These are phyloP conservation scores for Microtus pennsylvanicus DNA, from an alignment of 2,113 vertebrate species.

Conservation along the genomic window DNA sequence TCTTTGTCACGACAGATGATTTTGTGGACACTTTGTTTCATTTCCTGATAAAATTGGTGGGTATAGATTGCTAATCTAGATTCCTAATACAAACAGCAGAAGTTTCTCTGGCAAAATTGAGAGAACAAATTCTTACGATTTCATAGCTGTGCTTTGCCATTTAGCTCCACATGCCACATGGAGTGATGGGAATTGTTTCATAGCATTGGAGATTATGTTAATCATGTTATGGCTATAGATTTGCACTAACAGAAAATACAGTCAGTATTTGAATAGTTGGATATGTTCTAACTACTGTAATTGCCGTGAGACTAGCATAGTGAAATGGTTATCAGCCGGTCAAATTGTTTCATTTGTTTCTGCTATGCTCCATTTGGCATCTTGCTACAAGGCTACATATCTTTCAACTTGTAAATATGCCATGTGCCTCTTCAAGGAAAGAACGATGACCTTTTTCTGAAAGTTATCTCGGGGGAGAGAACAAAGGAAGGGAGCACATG, in stretches of 20 bases:
- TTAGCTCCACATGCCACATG: background rate
- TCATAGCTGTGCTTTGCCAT: background rate
- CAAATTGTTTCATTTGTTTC: constrained; percentile 71
- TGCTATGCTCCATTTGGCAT: constrained; percentile 69
- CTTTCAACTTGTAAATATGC: constrained; percentile 68
- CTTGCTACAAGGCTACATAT: constrained; percentile 37
- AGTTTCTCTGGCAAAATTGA: constrained; percentile 25
- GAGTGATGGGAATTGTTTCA: constrained; percentile 4
- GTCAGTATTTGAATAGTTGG: constrained; percentile 33
- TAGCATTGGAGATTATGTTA: constrained; percentile 51
- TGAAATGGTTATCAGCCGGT: constrained; percentile 64
- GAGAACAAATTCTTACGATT: background rate
- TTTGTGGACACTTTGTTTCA: background rate
- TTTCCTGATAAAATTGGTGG: constrained; percentile 40
- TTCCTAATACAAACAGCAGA: background rate
- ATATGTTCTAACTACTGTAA: constrained; percentile 69
- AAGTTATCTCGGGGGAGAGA: constrained; percentile 46
- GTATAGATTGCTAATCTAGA: background rate
- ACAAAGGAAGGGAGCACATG: background rate
- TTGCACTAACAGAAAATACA: constrained; percentile 65
- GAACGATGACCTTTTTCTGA: constrained; percentile 42
- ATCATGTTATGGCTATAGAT: constrained; percentile 47
- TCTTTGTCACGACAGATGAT: background rate
- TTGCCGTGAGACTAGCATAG: constrained; percentile 57
- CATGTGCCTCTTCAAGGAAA: constrained; percentile 42